Conservation (phyloP, 1,140 invertebrate species). For the Acromyrmex echinatior region DNA sequence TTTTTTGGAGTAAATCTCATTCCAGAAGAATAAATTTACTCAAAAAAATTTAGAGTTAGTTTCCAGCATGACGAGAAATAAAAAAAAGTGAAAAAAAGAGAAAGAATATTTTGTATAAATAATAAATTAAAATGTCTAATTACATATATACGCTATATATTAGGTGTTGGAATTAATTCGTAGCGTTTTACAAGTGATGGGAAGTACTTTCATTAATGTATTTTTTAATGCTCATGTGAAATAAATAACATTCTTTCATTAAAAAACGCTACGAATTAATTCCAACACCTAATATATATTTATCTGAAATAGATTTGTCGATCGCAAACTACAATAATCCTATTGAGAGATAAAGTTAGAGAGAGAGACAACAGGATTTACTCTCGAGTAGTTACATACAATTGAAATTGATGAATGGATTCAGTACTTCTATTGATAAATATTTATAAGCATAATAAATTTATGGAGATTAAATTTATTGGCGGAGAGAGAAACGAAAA, state of each 20-base stretch:
- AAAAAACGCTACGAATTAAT: too few relatives aligned
- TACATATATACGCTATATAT: not conserved
- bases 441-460: slow-evolving; percentile 23
- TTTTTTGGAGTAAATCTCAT: too few relatives aligned
- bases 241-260: too few relatives aligned
- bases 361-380: slow-evolving; percentile 2
- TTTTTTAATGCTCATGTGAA: too few relatives aligned
- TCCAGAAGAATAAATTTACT: too few relatives aligned
- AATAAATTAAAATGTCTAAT: slow-evolving; percentile 7
- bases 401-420: not conserved
- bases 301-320: slow-evolving; percentile 32
- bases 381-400: not conserved
- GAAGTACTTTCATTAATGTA: too few relatives aligned
- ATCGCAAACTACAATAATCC: slow-evolving; percentile 8
- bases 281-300: too few relatives aligned
- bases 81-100: not conserved
- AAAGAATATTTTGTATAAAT: not conserved
- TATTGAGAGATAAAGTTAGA: not conserved
- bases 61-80: not conserved
- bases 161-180: too few relatives aligned
- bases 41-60: not conserved
- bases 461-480: not conserved
- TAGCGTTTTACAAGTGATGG: too few relatives aligned
- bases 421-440: not conserved
- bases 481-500: not conserved